Base-by-base conservation (phyloP, 2,113 vertebrate genomes). In the Lophochroa leadbeateri region DNA sequence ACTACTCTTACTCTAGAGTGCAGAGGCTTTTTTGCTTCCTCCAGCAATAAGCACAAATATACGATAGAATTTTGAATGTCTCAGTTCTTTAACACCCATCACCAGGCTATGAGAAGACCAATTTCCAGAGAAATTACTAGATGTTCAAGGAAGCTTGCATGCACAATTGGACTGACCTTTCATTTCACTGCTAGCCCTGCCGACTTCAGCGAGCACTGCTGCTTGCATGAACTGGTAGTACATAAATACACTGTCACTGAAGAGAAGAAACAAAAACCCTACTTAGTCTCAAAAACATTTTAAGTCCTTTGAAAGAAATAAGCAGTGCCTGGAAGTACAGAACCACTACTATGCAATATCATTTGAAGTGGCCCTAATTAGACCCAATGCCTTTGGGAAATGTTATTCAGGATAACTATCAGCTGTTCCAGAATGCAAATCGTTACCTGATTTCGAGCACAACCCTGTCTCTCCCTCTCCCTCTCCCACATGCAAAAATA, bases 121-220 rank as follows among this genome's bases (percentile, higher is more conserved):
- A 69, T 68, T 95, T 78, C 68, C 89, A 95, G 81, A 41, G 24
- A 69, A 94, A 91, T 76, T 37, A 79, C 58, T 90, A 61, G 49
- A 46, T 11, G 14, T 46, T 82, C 81, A 88, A 74, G 60, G 53
- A 90, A 88, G 44, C 53, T 72, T 16, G 67, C 27, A 24, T 0
- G 5, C 53, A 93, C 29, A 80, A 58, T 5, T 52, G 27, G 41
- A 82, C 58, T 60, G 70, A 91, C 23, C 43, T 53, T 85, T 46
- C 67, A 14, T 49, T 75, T 65, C 57, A 10, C 17, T 23, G 39
- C 74, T 76, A 58, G 31, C 27, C 46, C n/a, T 61, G 35, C 3
- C 61, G 28, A 83, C 49, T 53, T 82, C 11, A n/a, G n/a, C 7
- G 6, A 52, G 41, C 23, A 31, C 21, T 53, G 58, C 50, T 89